A percentile compares a stretch with the other conserved stretches of the same genome.
Conservation (phyloP, 2,888 invertebrate genomes). For the Lordiphosa fenestrarum region DNA sequence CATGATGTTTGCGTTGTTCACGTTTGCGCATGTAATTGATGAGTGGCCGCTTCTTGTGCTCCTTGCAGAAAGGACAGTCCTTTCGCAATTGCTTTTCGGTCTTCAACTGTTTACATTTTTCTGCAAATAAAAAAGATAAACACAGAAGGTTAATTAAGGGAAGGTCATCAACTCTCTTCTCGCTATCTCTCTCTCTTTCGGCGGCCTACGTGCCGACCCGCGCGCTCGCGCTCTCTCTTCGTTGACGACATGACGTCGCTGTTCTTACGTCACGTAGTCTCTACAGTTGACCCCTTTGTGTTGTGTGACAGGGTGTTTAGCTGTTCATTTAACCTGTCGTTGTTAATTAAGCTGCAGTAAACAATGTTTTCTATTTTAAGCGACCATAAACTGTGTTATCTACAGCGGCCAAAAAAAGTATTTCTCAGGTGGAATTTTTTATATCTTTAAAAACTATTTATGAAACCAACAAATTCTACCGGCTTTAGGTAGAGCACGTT, state of each 20-base stretch:
- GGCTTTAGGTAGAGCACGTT: no score
- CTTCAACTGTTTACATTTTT: slow-evolving; percentile 71
- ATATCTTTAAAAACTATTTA: no score
- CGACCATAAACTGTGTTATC: slow-evolving; percentile 8
- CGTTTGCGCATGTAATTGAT: slow-evolving; percentile 82
- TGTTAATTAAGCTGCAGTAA: slow-evolving; percentile 23
- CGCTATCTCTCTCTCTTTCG: slow-evolving; percentile 5
- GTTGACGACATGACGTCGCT: slow-evolving; percentile 21
- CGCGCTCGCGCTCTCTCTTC: slow-evolving; percentile 15
- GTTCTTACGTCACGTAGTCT: slow-evolving; percentile 41
- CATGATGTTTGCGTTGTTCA: slow-evolving; percentile 81
- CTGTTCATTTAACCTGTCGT: slow-evolving; percentile 25
- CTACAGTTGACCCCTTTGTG: slow-evolving; percentile 49
- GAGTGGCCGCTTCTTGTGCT: slow-evolving; percentile 81
- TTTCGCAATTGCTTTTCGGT: slow-evolving; percentile 78
- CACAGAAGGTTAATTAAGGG: slow-evolving; percentile 9
- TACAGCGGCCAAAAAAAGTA: not conserved
- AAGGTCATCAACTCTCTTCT: slow-evolving; percentile 9
- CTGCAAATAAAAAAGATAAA: slow-evolving; percentile 18
- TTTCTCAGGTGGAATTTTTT: no score
- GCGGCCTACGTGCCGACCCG: slow-evolving; percentile 49
- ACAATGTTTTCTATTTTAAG: not conserved
- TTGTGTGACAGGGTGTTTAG: slow-evolving; percentile 32
- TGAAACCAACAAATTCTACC: no score
- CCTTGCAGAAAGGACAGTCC: slow-evolving; percentile 82